These are phyloP conservation scores for Gastrophysa polygoni DNA, from an alignment of 2,888 invertebrate species.

Conservation along the genomic window DNA sequence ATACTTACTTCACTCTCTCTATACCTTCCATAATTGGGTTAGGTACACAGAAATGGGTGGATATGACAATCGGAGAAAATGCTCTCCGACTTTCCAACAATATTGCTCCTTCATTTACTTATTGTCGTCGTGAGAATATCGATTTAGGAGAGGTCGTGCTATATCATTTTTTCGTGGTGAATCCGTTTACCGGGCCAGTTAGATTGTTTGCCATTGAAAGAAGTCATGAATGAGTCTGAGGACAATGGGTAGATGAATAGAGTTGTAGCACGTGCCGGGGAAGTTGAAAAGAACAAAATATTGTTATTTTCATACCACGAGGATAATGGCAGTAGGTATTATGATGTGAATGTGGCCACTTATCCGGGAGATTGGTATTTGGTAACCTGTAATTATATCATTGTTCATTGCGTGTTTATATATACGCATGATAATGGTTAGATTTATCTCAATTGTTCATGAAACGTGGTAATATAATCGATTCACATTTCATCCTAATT, in stretches of 20 bases:
- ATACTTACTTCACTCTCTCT: too few species aligned
- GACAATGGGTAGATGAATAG: constrained; percentile 16
- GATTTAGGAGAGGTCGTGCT: not conserved
- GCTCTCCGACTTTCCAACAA: too few species aligned
- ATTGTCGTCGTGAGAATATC: too few species aligned
- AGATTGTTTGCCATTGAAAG: constrained; percentile 13
- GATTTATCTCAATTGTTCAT: too few species aligned
- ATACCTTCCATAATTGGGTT: constrained; percentile 25
- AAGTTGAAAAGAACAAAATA: constrained; percentile 7
- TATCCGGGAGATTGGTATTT: not conserved
- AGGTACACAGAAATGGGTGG: too few species aligned
- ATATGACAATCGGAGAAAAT: too few species aligned
- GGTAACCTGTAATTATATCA: not conserved
- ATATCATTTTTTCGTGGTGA: constrained; percentile 6
- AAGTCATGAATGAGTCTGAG: constrained; percentile 17
- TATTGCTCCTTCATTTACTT: too few species aligned
- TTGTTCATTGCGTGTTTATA: too few species aligned
- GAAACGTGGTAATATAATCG: too few species aligned
- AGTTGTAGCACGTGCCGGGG: constrained; percentile 12
- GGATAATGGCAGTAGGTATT: not conserved
- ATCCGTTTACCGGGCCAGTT: constrained; percentile 3
- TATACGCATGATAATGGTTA: too few species aligned
- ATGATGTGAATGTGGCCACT: not conserved
- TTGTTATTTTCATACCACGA: not conserved
- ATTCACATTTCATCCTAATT: too few species aligned